phyloP scores from a whole-genome alignment of 2,113 vertebrate genomes.

The Columba livia region DNA sequence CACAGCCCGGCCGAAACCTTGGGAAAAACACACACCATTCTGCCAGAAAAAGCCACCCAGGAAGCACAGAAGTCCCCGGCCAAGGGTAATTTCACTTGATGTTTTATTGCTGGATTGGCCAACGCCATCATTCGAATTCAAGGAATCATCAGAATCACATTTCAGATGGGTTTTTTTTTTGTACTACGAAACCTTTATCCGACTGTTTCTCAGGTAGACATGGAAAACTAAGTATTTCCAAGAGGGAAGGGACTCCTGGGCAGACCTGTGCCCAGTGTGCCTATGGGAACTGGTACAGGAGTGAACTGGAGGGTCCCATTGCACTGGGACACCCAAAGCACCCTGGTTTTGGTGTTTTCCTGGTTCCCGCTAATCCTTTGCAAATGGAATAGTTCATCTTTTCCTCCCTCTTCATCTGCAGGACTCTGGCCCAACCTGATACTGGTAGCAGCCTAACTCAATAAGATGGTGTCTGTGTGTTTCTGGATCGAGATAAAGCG shows the following conservation, averaged over 20 bases:
- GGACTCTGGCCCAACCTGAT: constrained; percentile 56
- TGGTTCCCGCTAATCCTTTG: constrained; percentile 17
- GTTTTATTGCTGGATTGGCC: neutral
- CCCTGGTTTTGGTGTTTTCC: constrained; percentile 11
- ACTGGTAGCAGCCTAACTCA: constrained; percentile 62
- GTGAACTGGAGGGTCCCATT: neutral
- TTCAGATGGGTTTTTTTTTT: neutral
- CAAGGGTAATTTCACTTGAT: neutral
- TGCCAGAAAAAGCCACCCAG: neutral
- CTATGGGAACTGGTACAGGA: neutral
- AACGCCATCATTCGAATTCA: neutral
- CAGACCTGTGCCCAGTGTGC: neutral
- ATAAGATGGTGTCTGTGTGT: constrained; percentile 60
- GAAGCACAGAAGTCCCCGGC: neutral
- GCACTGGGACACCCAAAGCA: constrained; percentile 31
- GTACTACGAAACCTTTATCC: neutral
- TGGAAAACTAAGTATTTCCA: constrained; percentile 5
- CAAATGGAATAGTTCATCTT: constrained; percentile 57
- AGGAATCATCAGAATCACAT: neutral
- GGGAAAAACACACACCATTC: neutral
- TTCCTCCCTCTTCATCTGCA: constrained; percentile 58
- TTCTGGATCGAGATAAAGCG: constrained; percentile 73
- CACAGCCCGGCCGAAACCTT: neutral
- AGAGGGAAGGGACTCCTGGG: neutral
- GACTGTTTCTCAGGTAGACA: constrained; percentile 3